Evolutionary conservation across 2,113 vertebrate species (phyloP).

Genomic region (Tachysurus fulvidraco): DNA sequence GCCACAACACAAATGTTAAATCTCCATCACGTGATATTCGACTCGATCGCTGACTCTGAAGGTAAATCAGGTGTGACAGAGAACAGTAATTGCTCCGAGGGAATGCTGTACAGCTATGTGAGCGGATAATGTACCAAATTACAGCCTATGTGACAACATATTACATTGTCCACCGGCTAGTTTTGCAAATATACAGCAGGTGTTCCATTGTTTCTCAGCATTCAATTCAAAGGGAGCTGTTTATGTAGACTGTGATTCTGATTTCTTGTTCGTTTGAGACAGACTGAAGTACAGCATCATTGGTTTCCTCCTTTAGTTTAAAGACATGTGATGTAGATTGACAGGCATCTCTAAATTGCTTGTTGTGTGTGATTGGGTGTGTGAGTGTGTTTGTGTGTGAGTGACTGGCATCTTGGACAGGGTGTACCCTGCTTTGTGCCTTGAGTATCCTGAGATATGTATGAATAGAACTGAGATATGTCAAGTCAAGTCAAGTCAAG

Average conservation of each 20-base stretch:
- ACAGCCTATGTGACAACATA: slow-evolving; percentile 9
- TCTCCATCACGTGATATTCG: not conserved
- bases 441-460: no score
- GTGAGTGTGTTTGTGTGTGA: no score
- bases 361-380: no score
- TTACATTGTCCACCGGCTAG: not conserved
- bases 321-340: no score
- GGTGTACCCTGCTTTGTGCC: no score
- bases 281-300: not conserved
- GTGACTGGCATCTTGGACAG: no score
- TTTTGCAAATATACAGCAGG: not conserved
- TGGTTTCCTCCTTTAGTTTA: no score
- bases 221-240: not conserved
- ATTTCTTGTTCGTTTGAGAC: not conserved
- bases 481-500: no score
- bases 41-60: not conserved
- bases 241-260: not conserved
- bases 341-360: no score
- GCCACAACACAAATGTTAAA: not conserved
- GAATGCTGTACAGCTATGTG: not conserved
- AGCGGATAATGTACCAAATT: slow-evolving; percentile 17
- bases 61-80: slow-evolving; percentile 8
- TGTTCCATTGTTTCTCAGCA: not conserved
- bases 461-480: no score
- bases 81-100: not conserved